These are phyloP conservation scores for Calephelis virginiensis DNA, from an alignment of 1,140 invertebrate genomes.

Conservation along the genomic window DNA sequence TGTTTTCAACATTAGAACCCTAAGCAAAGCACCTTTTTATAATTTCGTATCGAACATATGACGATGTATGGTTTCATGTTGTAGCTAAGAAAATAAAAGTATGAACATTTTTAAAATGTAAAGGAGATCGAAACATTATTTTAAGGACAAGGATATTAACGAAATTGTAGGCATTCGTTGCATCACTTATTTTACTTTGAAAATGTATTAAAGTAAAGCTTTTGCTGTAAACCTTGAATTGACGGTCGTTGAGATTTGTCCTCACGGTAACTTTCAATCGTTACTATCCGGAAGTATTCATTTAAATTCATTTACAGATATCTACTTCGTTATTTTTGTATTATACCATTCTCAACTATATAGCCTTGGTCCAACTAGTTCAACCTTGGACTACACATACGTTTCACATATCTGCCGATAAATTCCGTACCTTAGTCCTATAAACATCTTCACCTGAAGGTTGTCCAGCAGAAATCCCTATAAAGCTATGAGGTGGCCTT, in stretches of 20 bases:
- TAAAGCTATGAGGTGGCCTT: too few relatives aligned
- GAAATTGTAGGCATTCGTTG: not conserved
- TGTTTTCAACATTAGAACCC: too few relatives aligned
- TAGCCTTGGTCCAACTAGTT: slow-evolving; percentile 40
- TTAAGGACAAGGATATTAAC: slow-evolving; percentile 1
- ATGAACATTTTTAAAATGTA: not conserved
- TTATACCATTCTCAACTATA: slow-evolving; percentile 38
- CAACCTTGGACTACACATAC: slow-evolving; percentile 37
- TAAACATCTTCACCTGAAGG: too few relatives aligned
- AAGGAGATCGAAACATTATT: not conserved
- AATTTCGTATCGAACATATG: not conserved
- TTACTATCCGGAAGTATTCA: slow-evolving; percentile 27
- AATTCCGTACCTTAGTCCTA: too few relatives aligned
- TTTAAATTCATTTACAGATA: slow-evolving; percentile 25
- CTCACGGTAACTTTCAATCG: slow-evolving; percentile 21
- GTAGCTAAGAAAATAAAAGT: not conserved
- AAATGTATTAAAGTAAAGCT: not conserved
- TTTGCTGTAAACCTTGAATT: slow-evolving; percentile 30
- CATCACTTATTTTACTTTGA: not conserved
- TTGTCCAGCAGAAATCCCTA: too few relatives aligned
- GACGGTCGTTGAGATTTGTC: slow-evolving; percentile 22
- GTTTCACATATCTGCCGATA: slow-evolving; percentile 33
- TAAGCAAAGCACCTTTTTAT: too few relatives aligned
- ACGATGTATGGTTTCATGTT: not conserved
- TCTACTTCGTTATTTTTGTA: slow-evolving; percentile 27